These are phyloP conservation scores for Tetraodon nigroviridis DNA, from an alignment of 2,113 vertebrate species.

Conservation along the genomic window DNA sequence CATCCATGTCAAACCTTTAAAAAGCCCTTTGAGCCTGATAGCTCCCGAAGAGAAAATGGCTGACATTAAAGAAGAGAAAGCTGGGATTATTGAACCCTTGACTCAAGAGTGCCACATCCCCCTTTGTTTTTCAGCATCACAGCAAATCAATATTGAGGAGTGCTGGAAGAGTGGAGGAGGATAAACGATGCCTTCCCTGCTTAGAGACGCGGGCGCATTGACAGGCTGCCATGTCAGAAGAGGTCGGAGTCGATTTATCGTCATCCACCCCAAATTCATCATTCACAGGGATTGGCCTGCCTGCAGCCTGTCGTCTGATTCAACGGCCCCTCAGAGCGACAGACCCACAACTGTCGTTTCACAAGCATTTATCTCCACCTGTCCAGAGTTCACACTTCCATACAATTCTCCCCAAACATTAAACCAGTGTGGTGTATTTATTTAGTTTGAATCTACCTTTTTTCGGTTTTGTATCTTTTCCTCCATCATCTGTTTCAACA, in stretches of 20 bases:
- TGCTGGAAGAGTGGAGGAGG: conserved; percentile 27
- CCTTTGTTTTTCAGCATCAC: conserved; percentile 57
- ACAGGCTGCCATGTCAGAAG: conserved; percentile 55
- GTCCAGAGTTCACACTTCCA: not conserved
- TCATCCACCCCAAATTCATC: conserved; percentile 52
- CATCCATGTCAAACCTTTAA: no score
- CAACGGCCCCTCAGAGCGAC: no score
- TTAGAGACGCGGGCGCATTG: conserved; percentile 60
- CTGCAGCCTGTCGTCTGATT: conserved; percentile 26
- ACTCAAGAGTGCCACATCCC: conserved; percentile 44
- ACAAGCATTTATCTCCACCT: no score
- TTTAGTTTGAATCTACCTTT: no score
- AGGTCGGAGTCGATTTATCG: conserved; percentile 50
- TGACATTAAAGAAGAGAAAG: conserved; percentile 28
- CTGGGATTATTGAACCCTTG: conserved; percentile 44
- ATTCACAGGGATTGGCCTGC: conserved; percentile 42
- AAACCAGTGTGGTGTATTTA: no score
- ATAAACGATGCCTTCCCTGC: conserved; percentile 64
- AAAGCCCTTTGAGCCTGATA: no score
- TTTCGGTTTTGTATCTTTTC: no score
- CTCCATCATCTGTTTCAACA: no score
- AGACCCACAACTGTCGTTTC: no score
- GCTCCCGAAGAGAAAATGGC: not conserved
- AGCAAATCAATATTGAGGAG: conserved; percentile 59
- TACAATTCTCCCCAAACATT: not conserved